Evolutionary conservation across 2,888 invertebrate genomes (phyloP).

Genomic region (Drosophila monieri): DNA sequence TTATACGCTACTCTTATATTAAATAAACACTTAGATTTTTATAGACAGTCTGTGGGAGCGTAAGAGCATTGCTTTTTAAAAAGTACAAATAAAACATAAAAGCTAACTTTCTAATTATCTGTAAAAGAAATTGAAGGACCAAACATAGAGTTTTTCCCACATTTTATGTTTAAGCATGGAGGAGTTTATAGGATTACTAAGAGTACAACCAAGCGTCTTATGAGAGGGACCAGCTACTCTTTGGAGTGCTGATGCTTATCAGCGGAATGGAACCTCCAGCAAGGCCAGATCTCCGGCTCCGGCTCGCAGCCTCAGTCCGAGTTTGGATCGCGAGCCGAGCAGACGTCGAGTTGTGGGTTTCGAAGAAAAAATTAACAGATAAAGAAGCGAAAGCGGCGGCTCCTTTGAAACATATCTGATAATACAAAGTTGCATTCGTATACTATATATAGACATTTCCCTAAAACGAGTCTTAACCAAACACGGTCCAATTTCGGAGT

Average conservation of each 20-base stretch:
- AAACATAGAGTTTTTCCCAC: background rate
- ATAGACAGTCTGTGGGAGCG: conserved; percentile 18
- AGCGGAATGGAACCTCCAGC: conserved; percentile 59
- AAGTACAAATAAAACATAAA: conserved; percentile 1
- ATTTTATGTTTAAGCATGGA: background rate
- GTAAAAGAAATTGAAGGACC: background rate
- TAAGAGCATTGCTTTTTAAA: conserved; percentile 1
- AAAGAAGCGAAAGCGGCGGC: conserved; percentile 53
- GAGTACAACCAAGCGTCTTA: conserved; percentile 6
- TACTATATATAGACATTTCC: conserved; percentile 11
- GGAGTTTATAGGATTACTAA: background rate
- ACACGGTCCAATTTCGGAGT: background rate
- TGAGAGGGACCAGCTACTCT: conserved; percentile 32
- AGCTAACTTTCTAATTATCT: background rate
- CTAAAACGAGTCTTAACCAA: conserved; percentile 5
- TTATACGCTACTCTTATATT: conserved; percentile 43
- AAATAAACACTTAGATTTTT: conserved; percentile 49
- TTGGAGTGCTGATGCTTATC: conserved; percentile 54
- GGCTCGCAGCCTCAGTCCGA: conserved; percentile 69
- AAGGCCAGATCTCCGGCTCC: conserved; percentile 61
- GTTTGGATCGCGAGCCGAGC: conserved; percentile 69
- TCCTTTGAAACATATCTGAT: conserved; percentile 46
- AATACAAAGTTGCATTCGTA: conserved; percentile 11
- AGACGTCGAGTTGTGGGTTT: conserved; percentile 53
- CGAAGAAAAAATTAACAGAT: conserved; percentile 36